Conservation (phyloP, 1,140 invertebrate species). For the Dinothrombium tinctorium region DNA sequence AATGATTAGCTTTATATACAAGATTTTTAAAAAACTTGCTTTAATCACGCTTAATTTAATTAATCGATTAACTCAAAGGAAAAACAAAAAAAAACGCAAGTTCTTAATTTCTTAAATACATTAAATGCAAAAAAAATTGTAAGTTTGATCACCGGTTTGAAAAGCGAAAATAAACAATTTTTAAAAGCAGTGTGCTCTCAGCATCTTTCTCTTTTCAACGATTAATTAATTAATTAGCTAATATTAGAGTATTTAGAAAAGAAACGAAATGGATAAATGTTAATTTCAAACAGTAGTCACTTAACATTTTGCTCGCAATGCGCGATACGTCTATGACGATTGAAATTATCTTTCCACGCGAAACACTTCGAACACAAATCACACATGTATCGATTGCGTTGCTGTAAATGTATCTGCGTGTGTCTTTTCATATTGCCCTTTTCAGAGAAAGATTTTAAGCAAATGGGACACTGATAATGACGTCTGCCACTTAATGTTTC, state of each 20-base stretch:
- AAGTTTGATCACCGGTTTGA: too few relatives aligned
- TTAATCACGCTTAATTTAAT: too few relatives aligned
- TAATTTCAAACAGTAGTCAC: not conserved
- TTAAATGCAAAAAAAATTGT: too few relatives aligned
- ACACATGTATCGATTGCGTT: conserved; percentile 14
- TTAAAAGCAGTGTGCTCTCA: not conserved
- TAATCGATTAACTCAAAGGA: too few relatives aligned
- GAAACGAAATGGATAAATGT: not conserved
- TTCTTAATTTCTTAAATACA: too few relatives aligned
- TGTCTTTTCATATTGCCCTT: conserved; percentile 16
- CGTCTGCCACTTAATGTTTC: conserved; percentile 1
- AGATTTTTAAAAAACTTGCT: too few relatives aligned
- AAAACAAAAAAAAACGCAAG: too few relatives aligned
- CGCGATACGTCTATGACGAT: conserved; percentile 14
- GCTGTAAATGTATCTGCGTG: conserved; percentile 15
- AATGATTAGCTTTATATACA: too few relatives aligned
- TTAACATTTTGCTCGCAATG: conserved; percentile 7
- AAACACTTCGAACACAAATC: conserved; percentile 15
- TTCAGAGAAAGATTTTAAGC: conserved; percentile 14
- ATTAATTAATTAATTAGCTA: not conserved
- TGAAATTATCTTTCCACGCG: conserved; percentile 16
- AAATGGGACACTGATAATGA: conserved; percentile 14
- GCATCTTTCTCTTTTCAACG: not conserved
- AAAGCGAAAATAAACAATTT: too few relatives aligned
- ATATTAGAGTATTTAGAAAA: not conserved